phyloP scores from a whole-genome alignment of 2,113 vertebrate genomes.

The Anser cygnoides region DNA sequence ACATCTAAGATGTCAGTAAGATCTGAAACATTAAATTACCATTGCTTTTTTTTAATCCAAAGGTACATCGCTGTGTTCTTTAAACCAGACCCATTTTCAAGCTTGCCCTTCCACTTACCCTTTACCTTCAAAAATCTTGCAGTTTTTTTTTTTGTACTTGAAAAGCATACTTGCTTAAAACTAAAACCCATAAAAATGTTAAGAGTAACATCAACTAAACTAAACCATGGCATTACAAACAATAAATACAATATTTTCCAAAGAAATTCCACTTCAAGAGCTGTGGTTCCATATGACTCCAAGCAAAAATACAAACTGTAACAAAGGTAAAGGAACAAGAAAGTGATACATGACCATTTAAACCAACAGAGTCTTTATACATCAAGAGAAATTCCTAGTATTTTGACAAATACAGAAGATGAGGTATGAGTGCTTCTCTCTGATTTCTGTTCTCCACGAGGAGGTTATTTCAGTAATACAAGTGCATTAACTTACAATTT shows the following conservation, averaged over 20 bases:
- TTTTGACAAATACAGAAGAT: neutral
- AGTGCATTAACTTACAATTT: neutral
- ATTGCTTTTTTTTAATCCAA: neutral
- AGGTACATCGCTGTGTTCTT: neutral
- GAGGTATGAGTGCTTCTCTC: neutral
- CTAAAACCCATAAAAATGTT: neutral
- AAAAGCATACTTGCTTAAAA: neutral
- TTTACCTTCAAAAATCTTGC: neutral
- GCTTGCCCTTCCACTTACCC: neutral
- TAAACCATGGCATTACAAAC: neutral
- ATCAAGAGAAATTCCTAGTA: neutral
- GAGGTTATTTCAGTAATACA: neutral
- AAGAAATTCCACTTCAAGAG: neutral
- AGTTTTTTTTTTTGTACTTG: neutral
- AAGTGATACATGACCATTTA: neutral
- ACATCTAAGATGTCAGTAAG: neutral
- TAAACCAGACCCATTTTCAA: neutral
- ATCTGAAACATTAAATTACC: neutral
- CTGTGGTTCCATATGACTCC: neutral
- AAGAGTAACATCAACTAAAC: neutral
- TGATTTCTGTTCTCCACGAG: neutral
- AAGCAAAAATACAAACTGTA: neutral
- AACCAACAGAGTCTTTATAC: neutral
- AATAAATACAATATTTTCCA: neutral
- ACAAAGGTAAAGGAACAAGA: neutral